Conservation (phyloP, 2,888 invertebrate genomes). For the Ochlodes sylvanus region DNA sequence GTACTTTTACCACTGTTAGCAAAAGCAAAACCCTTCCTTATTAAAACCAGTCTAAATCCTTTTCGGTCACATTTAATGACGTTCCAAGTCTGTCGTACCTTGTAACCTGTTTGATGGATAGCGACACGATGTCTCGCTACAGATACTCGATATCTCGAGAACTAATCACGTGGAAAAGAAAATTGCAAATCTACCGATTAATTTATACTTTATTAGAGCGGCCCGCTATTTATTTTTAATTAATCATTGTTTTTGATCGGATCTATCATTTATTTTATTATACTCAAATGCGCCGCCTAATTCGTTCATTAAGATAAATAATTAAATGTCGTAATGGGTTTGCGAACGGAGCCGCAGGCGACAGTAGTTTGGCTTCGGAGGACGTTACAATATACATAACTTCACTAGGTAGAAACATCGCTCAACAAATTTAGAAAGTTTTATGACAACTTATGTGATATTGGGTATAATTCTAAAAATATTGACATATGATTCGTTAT, state of each 20-base stretch:
- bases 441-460: slow-evolving; percentile 48
- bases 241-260: slow-evolving; percentile 33
- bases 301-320: slow-evolving; percentile 25
- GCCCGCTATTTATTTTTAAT: slow-evolving; percentile 21
- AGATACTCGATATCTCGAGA: slow-evolving; percentile 58
- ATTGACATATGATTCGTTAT: too few relatives aligned
- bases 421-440: slow-evolving; percentile 20
- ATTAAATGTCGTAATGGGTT: slow-evolving; percentile 28
- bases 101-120: slow-evolving; percentile 72
- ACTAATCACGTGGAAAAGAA: slow-evolving; percentile 57
- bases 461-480: not conserved
- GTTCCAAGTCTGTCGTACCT: slow-evolving; percentile 61
- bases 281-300: slow-evolving; percentile 24
- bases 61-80: slow-evolving; percentile 81
- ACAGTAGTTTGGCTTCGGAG: slow-evolving; percentile 28
- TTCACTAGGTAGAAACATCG: slow-evolving; percentile 19
- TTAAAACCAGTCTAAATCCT: slow-evolving; percentile 73
- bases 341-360: slow-evolving; percentile 27
- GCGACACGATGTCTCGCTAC: slow-evolving; percentile 63
- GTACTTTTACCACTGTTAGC: slow-evolving; percentile 63
- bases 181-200: slow-evolving; percentile 45
- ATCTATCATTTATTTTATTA: slow-evolving; percentile 27
- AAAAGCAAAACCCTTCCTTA: slow-evolving; percentile 71
- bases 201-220: slow-evolving; percentile 29
- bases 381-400: slow-evolving; percentile 20